Percentiles rank a stretch among this genome's conserved stretches.
Conservation (phyloP, 2,888 invertebrate species). For the Eupithecia centaureata region DNA sequence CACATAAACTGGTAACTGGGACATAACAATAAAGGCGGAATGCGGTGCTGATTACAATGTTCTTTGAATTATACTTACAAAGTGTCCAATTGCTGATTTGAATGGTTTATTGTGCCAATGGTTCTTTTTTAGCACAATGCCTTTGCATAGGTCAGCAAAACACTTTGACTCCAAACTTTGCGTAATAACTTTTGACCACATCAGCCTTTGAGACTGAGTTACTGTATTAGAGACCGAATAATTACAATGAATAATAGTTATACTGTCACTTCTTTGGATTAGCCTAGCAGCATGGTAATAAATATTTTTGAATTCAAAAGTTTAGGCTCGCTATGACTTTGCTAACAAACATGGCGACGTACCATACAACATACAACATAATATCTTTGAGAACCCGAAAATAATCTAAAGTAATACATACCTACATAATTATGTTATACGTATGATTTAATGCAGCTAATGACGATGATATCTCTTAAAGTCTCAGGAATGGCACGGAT, state of each 20-base stretch:
- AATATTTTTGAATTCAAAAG: no score
- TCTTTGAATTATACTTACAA: conserved; percentile 10
- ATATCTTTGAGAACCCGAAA: neutral
- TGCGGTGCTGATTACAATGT: conserved; percentile 12
- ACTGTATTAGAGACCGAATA: no score
- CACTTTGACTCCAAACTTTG: neutral
- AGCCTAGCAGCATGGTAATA: no score
- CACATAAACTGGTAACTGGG: conserved; percentile 30
- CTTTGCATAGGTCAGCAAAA: neutral
- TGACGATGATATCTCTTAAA: neutral
- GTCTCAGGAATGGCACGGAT: neutral
- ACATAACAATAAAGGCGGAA: conserved; percentile 21
- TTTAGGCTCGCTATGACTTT: no score
- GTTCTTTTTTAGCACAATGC: neutral
- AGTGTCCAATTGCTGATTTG: neutral
- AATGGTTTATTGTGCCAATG: conserved; percentile 3
- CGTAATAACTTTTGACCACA: no score
- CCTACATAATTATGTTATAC: no score
- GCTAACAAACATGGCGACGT: no score
- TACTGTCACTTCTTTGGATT: no score
- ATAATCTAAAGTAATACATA: neutral
- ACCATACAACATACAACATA: no score
- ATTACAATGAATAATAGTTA: no score
- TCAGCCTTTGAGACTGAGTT: no score
- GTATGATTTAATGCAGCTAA: neutral